Evolutionary conservation across 2,888 invertebrate genomes (phyloP).

Genomic region (Heliconius ethilla): DNA sequence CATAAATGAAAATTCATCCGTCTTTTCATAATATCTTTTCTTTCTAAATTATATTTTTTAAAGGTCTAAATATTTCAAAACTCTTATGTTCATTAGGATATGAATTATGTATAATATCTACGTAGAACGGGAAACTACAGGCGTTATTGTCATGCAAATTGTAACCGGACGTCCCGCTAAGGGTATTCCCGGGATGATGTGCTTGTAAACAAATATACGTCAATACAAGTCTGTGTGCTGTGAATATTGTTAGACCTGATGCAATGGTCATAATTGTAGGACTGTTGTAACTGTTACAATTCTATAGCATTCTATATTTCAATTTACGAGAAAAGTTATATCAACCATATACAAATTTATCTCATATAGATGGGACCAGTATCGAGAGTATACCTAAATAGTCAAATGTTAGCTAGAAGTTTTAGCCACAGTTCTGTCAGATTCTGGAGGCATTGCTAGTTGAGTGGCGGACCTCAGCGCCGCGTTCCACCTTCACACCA

Average conservation of each 20-base stretch:
- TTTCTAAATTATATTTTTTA: background rate
- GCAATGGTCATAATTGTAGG: background rate
- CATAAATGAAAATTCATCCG: background rate
- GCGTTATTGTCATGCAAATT: slow-evolving; percentile 80
- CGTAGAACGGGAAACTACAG: slow-evolving; percentile 69
- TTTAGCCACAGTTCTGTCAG: too few species aligned
- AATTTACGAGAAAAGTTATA: background rate
- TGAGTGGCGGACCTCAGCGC: too few species aligned
- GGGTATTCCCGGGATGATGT: slow-evolving; percentile 61
- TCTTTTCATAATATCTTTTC: background rate
- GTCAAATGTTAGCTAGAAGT: too few species aligned
- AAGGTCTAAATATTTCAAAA: slow-evolving; percentile 39
- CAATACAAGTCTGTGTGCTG: slow-evolving; percentile 33
- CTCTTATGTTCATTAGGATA: slow-evolving; percentile 69
- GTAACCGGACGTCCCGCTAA: slow-evolving; percentile 68
- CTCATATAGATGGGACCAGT: background rate
- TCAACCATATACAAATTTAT: background rate
- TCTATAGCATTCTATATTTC: background rate
- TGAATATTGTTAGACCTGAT: slow-evolving; percentile 31
- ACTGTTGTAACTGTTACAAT: background rate
- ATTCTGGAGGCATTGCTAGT: too few species aligned
- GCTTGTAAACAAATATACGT: slow-evolving; percentile 64
- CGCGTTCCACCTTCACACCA: too few species aligned
- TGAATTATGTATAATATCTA: slow-evolving; percentile 77
- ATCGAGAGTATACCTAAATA: too few species aligned